Conservation (phyloP, 2,888 invertebrate species). For the Drosophila bunnanda region DNA sequence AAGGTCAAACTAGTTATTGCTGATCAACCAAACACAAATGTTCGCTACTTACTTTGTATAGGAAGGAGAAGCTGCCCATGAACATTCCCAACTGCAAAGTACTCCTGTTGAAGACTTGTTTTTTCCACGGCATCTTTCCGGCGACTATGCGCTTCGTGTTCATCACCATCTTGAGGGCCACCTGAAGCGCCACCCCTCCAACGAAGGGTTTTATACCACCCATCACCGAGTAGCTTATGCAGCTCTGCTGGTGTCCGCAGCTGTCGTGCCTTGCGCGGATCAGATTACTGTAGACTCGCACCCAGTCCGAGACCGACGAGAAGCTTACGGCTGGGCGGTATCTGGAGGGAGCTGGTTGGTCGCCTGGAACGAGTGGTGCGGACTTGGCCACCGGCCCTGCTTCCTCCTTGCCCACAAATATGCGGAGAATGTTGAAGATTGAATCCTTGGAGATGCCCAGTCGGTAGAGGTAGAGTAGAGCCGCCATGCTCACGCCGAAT, state of each 20-base stretch:
- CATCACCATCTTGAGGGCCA: slow-evolving; percentile 87
- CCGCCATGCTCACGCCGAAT: slow-evolving; percentile 88
- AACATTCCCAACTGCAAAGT: slow-evolving; percentile 88
- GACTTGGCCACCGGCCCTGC: slow-evolving; percentile 81
- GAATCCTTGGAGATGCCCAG: slow-evolving; percentile 85
- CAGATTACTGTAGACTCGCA: slow-evolving; percentile 77
- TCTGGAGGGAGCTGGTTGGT: slow-evolving; percentile 54
- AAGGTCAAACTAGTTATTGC: neutral
- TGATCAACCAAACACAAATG: neutral
- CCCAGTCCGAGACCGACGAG: slow-evolving; percentile 66
- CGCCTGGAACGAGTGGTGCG: slow-evolving; percentile 23
- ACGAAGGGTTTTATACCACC: slow-evolving; percentile 87
- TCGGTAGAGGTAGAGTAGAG: slow-evolving; percentile 87
- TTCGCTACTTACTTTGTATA: slow-evolving; percentile 87
- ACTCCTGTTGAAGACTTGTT: slow-evolving; percentile 86
- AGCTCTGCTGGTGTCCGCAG: slow-evolving; percentile 88
- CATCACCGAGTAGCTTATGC: slow-evolving; percentile 86
- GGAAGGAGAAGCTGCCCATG: slow-evolving; percentile 88
- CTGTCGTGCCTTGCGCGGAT: slow-evolving; percentile 83
- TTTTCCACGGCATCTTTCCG: slow-evolving; percentile 85
- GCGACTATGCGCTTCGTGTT: slow-evolving; percentile 86
- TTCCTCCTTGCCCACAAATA: slow-evolving; percentile 88
- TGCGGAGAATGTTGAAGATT: slow-evolving; percentile 87
- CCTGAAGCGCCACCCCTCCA: slow-evolving; percentile 87
- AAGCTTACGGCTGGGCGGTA: slow-evolving; percentile 66